phyloP scores from a whole-genome alignment of 2,888 invertebrate genomes.

The Antheraea yamamai region DNA sequence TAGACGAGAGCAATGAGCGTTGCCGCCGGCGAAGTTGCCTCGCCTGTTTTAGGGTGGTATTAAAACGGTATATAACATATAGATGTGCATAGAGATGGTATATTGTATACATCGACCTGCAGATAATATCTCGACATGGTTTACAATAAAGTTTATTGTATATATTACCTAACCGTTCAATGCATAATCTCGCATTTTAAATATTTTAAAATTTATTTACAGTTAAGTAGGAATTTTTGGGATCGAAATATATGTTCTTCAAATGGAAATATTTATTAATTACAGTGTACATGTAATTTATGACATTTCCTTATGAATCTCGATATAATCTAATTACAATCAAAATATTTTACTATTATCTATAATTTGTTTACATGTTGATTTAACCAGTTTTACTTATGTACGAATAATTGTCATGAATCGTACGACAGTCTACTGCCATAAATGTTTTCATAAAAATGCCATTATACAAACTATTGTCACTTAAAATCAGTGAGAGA shows the following conservation, averaged over 20 bases:
- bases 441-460: not conserved
- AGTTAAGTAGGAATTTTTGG: too few relatives aligned
- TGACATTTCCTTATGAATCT: too few relatives aligned
- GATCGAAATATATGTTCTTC: too few relatives aligned
- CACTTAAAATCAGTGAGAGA: too few relatives aligned
- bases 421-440: not conserved
- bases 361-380: too few relatives aligned
- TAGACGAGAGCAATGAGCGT: conserved; percentile 49
- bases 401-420: not conserved
- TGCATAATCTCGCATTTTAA: not conserved
- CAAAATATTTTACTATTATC: too few relatives aligned
- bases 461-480: too few relatives aligned
- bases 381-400: not conserved
- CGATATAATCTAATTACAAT: too few relatives aligned
- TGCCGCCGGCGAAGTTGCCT: conserved; percentile 41
- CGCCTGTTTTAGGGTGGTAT: conserved; percentile 34
- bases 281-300: too few relatives aligned
- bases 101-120: not conserved
- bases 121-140: not conserved
- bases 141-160: not conserved
- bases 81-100: not conserved
- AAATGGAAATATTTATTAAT: too few relatives aligned
- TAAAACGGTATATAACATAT: conserved; percentile 29
- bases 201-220: too few relatives aligned
- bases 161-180: not conserved